Base-by-base conservation (phyloP, 2,797 vertebrate genomes). In the Phoeniculus purpureus region DNA sequence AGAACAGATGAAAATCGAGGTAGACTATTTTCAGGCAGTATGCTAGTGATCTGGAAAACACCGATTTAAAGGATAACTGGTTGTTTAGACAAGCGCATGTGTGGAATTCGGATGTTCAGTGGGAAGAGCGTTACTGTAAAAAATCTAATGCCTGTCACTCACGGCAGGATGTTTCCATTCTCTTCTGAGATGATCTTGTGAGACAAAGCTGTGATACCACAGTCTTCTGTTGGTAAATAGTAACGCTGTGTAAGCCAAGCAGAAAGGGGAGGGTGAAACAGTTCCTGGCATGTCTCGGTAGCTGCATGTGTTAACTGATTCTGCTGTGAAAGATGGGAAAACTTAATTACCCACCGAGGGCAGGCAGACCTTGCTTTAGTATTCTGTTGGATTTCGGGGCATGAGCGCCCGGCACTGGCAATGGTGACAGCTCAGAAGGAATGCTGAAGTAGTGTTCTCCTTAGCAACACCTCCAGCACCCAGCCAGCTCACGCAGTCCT, bases 21-120 rank as follows among this genome's bases (percentile, higher is more conserved):
- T 23, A 23, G 32, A 0, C 5, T 58, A 0, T 77, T 82, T 59
- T 19, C 34, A 59, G 21, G 72, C n/a, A 25, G 0, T 8, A 2
- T 37, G 5, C 54, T 31, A 18, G 16, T 3, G 15, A 55, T 54
- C 18, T 55, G 47, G 62, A 43, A 81, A 40, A 54, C 34, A 47
- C 4, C 43, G 74, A 40, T 51, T 59, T 58, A 22, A 68, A 81
- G 64, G 31, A 0, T 7, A 34, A 3, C 45, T 1, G 26, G 5
- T 29, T 11, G 32, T 32, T 78, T 18, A 27, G 82, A 5, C 27
- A 81, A 26, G 0, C 2, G 34, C 32, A 15, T 37, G 4, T 40
- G 11, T 31, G 62, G 37, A 67, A 80, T 66, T 48, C 4, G 50
- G 29, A 15, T 65, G 56, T 54, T 72, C 15, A 7, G 58, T 1